Evolutionary conservation across 2,113 vertebrate species (phyloP).

Genomic region (Emydocephalus ijimae): DNA sequence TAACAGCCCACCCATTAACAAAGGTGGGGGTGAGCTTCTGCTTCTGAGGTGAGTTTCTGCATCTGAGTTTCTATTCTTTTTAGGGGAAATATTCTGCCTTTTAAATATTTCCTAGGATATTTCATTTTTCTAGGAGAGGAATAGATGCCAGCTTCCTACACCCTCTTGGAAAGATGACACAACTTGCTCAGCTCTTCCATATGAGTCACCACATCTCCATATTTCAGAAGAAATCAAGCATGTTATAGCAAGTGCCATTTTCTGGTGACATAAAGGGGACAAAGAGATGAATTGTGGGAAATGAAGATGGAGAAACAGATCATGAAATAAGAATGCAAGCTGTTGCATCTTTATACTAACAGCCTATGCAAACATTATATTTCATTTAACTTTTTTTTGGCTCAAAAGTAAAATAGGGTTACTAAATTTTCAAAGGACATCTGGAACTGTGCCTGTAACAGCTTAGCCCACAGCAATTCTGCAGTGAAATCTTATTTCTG

Average conservation of each 20-base stretch:
- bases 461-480: neutral
- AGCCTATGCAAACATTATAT: neutral
- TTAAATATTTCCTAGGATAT: too few relatives aligned
- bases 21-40: too few relatives aligned
- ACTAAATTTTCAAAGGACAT: neutral
- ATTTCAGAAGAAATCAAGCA: neutral
- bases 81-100: too few relatives aligned
- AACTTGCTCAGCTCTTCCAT: neutral
- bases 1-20: too few relatives aligned
- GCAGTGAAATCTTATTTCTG: neutral
- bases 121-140: too few relatives aligned
- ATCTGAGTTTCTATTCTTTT: too few relatives aligned
- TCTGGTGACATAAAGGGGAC: neutral
- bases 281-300: neutral
- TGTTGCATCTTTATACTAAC: neutral
- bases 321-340: neutral
- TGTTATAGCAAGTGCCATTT: slow-evolving; percentile 20
- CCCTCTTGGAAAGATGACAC: neutral
- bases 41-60: too few relatives aligned
- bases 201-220: neutral
- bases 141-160: too few relatives aligned
- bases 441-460: neutral
- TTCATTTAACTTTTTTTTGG: neutral
- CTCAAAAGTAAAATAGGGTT: neutral
- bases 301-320: neutral